These are phyloP conservation scores for Augiades crinisus DNA, from an alignment of 2,888 invertebrate genomes.

Conservation along the genomic window DNA sequence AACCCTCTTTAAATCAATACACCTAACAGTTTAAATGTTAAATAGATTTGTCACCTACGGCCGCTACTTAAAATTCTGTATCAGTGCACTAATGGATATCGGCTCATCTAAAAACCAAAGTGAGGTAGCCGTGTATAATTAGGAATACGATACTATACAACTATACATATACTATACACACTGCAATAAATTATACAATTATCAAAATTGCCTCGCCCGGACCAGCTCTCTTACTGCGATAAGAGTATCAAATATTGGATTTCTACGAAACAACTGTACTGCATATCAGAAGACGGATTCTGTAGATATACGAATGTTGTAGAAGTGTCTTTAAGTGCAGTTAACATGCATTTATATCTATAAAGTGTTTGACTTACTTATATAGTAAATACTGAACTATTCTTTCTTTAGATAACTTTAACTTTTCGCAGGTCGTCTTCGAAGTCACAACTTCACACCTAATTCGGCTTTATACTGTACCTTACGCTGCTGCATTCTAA, in stretches of 20 bases:
- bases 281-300: conserved; percentile 11
- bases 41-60: neutral
- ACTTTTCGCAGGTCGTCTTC: too few relatives aligned
- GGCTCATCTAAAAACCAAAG: conserved; percentile 23
- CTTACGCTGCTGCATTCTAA: too few relatives aligned
- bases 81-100: conserved; percentile 15
- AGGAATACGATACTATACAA: conserved; percentile 18
- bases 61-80: conserved; percentile 10
- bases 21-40: neutral
- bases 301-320: neutral
- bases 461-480: too few relatives aligned
- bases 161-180: conserved; percentile 26
- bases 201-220: conserved; percentile 37
- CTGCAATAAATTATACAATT: conserved; percentile 40
- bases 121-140: conserved; percentile 36
- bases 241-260: conserved; percentile 43
- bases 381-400: too few relatives aligned
- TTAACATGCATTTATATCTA: too few relatives aligned
- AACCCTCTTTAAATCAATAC: too few relatives aligned
- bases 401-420: too few relatives aligned
- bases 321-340: neutral
- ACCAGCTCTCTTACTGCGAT: conserved; percentile 31
- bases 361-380: too few relatives aligned
- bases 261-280: conserved; percentile 50
- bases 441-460: too few relatives aligned